A percentile compares a stretch with the other conserved stretches of the same genome.
phyloP scores from a whole-genome alignment of 2,797 vertebrate species.

The Capromys pilorides region DNA sequence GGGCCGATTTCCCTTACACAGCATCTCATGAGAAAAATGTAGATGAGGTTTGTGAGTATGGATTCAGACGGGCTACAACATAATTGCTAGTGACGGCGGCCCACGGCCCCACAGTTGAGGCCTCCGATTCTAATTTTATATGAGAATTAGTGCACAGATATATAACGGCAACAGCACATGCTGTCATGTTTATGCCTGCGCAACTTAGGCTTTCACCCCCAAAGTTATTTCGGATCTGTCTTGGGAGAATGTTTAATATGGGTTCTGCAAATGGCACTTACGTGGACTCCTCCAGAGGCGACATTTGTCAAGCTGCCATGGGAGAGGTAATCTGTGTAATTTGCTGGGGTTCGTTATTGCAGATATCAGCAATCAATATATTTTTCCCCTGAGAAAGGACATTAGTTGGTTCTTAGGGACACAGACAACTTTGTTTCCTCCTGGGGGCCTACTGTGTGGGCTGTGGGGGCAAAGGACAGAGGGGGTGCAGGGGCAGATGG shows the following conservation, averaged over 20 bases:
- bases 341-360: conserved; percentile 35
- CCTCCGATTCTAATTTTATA: not conserved
- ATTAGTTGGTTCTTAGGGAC: not conserved
- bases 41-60: not conserved
- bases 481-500: not conserved
- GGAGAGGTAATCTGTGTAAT: not conserved
- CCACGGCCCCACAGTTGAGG: too few relatives aligned
- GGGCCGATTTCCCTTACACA: not conserved
- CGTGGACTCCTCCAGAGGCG: not conserved
- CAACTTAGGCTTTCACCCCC: conserved; percentile 16
- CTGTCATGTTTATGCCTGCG: not conserved
- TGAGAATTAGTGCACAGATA: conserved; percentile 1
- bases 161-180: not conserved
- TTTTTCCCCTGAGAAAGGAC: conserved; percentile 28
- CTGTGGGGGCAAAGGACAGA: not conserved
- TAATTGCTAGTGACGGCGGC: not conserved
- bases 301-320: not conserved
- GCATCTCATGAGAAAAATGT: not conserved
- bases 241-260: not conserved
- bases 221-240: conserved; percentile 29
- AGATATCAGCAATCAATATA: conserved; percentile 40
- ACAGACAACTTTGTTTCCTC: not conserved
- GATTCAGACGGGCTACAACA: conserved; percentile 8
- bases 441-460: not conserved
- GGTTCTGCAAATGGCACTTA: not conserved